A percentile compares a stretch with the other conserved stretches of the same genome.
Conservation (phyloP, 2,888 invertebrate genomes). For the Cantharis flavilabris region DNA sequence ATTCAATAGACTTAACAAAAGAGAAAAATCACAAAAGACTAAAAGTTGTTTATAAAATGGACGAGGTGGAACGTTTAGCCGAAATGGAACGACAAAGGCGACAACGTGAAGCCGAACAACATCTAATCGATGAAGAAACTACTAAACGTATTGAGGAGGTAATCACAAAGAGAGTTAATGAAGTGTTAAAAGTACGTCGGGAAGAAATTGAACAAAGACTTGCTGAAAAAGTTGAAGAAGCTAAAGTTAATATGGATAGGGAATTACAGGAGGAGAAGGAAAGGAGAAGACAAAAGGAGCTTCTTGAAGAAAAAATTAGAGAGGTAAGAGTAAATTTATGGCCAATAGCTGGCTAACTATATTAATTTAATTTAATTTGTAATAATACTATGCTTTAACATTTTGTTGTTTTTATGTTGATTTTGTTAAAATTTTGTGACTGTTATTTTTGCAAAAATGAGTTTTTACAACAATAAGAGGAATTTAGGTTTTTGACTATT, state of each 20-base stretch:
- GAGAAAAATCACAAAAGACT: constrained; percentile 62
- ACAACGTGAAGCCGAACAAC: constrained; percentile 89
- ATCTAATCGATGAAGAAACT: constrained; percentile 92
- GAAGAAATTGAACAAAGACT: constrained; percentile 97
- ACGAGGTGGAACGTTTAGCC: constrained; percentile 88
- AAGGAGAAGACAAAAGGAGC: constrained; percentile 82
- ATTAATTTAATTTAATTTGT: constrained; percentile 6
- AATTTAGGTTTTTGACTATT: neutral
- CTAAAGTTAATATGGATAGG: constrained; percentile 93
- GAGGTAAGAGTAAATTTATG: constrained; percentile 78
- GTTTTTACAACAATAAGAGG: neutral
- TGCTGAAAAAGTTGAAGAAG: constrained; percentile 89
- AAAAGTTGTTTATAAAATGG: constrained; percentile 76
- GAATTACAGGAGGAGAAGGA: constrained; percentile 97
- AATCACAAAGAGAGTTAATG: constrained; percentile 91
- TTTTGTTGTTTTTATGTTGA: neutral
- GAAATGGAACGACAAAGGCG: constrained; percentile 92
- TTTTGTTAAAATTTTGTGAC: neutral
- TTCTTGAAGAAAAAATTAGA: constrained; percentile 88
- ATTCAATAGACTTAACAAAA: constrained; percentile 69
- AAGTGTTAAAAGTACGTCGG: constrained; percentile 91
- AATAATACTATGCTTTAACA: neutral
- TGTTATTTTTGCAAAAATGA: neutral
- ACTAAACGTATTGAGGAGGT: constrained; percentile 92
- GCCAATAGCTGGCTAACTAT: constrained; percentile 22